Evolutionary conservation across 1,140 invertebrate genomes (phyloP).

Genomic region (Leptinotarsa texana): DNA sequence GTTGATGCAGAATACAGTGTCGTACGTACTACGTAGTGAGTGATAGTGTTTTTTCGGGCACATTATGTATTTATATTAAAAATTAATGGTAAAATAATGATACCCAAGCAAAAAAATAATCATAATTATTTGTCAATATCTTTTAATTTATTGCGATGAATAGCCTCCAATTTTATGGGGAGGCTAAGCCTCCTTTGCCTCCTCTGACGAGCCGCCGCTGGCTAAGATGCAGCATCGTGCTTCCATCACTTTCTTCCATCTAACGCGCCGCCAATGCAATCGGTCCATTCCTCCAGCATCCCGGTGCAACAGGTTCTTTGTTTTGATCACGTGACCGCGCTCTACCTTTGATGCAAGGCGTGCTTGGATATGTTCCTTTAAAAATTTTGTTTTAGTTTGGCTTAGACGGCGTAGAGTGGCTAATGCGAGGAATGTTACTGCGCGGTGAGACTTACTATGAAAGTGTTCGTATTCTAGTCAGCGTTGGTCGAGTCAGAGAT

Average conservation of each 20-base stretch:
- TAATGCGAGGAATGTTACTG: neutral
- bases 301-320: slow-evolving; percentile 26
- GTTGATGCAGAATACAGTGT: too few species aligned
- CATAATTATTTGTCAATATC: too few species aligned
- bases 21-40: too few species aligned
- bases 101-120: too few species aligned
- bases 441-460: neutral
- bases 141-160: too few species aligned
- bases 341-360: slow-evolving; percentile 13
- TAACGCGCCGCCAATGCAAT: neutral
- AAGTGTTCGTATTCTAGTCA: neutral
- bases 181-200: too few species aligned
- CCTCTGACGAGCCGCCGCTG: too few species aligned
- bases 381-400: neutral
- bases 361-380: neutral
- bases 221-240: too few species aligned
- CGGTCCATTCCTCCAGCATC: slow-evolving; percentile 19
- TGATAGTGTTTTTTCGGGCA: too few species aligned
- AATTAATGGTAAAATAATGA: too few species aligned
- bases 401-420: neutral
- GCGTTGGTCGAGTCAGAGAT: neutral
- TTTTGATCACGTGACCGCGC: slow-evolving; percentile 24
- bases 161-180: too few species aligned
- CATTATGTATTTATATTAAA: too few species aligned
- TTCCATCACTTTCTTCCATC: neutral